These are phyloP conservation scores for Nebria salina DNA, from an alignment of 2,888 invertebrate species.

Conservation along the genomic window DNA sequence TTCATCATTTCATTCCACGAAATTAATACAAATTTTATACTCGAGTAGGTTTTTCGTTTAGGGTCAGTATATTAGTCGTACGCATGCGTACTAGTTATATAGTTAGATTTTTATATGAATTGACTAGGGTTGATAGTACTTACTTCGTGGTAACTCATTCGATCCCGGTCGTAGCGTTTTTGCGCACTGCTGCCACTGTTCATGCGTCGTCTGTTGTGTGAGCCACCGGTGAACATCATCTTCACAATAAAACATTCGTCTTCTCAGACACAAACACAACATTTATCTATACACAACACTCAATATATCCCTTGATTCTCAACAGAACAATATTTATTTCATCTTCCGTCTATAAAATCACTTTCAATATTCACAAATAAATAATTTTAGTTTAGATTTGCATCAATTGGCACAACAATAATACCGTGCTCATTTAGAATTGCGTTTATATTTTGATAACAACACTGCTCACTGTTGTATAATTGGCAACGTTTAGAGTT, in stretches of 20 bases:
- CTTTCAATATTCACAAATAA: not conserved
- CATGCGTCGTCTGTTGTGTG: slow-evolving; percentile 68
- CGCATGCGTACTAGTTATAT: not conserved
- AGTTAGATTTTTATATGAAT: not conserved
- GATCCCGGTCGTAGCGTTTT: slow-evolving; percentile 55
- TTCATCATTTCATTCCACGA: too few species aligned
- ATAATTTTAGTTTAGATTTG: too few species aligned
- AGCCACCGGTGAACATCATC: slow-evolving; percentile 78
- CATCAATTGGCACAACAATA: not conserved
- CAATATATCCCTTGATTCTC: not conserved
- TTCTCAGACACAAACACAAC: slow-evolving; percentile 19
- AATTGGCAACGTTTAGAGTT: not conserved
- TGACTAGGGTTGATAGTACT: not conserved
- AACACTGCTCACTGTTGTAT: not conserved
- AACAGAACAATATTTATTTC: slow-evolving; percentile 4
- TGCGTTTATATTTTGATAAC: not conserved
- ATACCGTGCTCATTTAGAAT: not conserved
- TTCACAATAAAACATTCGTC: slow-evolving; percentile 54
- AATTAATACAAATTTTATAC: too few species aligned
- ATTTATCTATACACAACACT: slow-evolving; percentile 24
- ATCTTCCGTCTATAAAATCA: not conserved
- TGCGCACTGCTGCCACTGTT: slow-evolving; percentile 59
- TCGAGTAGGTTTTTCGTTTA: too few species aligned
- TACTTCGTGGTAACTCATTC: slow-evolving; percentile 51
- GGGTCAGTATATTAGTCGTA: too few species aligned